phyloP scores from a whole-genome alignment of 1,140 invertebrate genomes.

The Penaeus indicus region DNA sequence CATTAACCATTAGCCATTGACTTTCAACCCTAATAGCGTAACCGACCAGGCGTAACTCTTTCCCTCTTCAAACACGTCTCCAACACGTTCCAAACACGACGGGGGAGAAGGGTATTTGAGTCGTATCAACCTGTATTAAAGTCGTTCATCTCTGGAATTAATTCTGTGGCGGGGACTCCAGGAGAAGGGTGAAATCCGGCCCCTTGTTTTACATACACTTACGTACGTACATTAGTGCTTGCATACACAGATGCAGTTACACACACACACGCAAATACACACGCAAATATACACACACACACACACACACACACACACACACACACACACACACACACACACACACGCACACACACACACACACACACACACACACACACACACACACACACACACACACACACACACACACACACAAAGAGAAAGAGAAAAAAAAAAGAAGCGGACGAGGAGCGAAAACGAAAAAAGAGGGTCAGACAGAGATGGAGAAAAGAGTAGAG shows the following conservation, averaged over 20 bases:
- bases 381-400: background rate
- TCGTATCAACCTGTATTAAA: background rate
- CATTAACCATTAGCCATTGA: background rate
- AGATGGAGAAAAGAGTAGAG: too few relatives aligned
- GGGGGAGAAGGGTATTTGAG: too few relatives aligned
- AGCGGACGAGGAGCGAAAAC: too few relatives aligned
- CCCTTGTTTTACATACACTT: background rate
- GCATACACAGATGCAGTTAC: background rate
- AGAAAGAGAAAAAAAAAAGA: background rate
- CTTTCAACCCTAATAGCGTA: background rate
- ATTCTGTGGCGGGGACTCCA: background rate
- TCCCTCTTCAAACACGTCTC: background rate
- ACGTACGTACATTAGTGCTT: too few relatives aligned
- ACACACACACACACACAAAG: background rate
- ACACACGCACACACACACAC: background rate
- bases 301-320: conserved; percentile 32
- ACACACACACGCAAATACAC: background rate
- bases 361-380: background rate
- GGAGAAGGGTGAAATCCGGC: background rate
- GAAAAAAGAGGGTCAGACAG: too few relatives aligned
- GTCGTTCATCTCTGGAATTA: background rate
- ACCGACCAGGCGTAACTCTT: background rate
- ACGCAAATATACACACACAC: background rate
- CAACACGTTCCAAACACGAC: background rate
- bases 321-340: conserved; percentile 39